These are phyloP conservation scores for Elachura formosa DNA, from an alignment of 2,113 vertebrate genomes.

Conservation along the genomic window DNA sequence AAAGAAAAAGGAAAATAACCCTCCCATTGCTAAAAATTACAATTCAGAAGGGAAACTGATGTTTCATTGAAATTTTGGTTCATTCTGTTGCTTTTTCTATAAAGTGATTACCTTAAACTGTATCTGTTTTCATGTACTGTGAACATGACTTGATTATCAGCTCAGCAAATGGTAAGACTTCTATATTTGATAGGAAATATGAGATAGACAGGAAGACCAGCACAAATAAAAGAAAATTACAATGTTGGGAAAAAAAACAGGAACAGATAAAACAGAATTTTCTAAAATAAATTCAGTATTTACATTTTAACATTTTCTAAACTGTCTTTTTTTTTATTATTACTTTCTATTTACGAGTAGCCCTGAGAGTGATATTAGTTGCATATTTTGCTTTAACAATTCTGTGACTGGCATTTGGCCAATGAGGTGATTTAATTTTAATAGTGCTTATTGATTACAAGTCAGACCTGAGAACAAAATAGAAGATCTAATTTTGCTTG, in stretches of 20 bases:
- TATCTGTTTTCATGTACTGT: background rate
- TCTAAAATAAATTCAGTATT: background rate
- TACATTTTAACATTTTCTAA: background rate
- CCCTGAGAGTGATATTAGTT: background rate
- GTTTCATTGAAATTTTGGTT: background rate
- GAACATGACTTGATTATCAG: background rate
- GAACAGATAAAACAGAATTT: background rate
- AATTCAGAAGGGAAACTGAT: background rate
- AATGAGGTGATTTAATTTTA: background rate
- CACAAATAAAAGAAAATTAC: background rate
- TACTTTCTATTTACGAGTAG: background rate
- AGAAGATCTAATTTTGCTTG: background rate
- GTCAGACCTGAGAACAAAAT: background rate
- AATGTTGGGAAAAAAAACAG: background rate
- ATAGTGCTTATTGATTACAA: background rate
- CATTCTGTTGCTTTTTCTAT: background rate
- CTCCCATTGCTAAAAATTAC: background rate
- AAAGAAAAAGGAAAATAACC: background rate
- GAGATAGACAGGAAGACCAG: background rate
- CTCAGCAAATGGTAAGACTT: background rate
- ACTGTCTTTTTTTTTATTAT: background rate
- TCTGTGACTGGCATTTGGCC: background rate
- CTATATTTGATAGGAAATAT: background rate
- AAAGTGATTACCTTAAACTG: background rate
- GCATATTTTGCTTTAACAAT: background rate